Conservation (phyloP, 2,797 vertebrate genomes). For the Pitangus sulphuratus region DNA sequence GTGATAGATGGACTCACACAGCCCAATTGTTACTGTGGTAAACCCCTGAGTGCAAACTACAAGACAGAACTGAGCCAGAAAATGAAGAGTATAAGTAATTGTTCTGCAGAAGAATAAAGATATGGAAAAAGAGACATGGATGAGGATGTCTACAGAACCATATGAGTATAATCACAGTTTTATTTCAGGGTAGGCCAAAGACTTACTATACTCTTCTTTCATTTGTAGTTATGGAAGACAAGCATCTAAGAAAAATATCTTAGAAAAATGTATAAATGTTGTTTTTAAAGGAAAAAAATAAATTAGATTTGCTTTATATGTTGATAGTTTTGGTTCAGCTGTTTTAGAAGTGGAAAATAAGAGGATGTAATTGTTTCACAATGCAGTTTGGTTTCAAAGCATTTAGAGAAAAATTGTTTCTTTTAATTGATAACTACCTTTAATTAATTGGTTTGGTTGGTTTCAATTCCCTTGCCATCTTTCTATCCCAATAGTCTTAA, state of each 20-base stretch:
- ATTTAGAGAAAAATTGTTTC: fast-evolving
- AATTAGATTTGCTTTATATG: not conserved
- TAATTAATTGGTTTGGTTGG: not conserved
- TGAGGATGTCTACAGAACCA: not conserved
- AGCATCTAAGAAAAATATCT: not conserved
- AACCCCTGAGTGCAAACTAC: not conserved
- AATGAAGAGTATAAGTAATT: not conserved
- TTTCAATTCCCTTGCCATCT: not conserved
- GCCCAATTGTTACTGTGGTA: not conserved
- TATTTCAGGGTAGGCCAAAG: not conserved
- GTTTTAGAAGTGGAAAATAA: not conserved
- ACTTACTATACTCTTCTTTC: not conserved
- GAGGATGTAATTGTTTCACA: not conserved
- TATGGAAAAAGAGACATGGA: not conserved
- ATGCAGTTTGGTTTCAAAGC: not conserved
- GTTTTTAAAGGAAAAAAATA: not conserved
- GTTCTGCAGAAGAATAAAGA: not conserved
- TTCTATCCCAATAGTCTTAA: not conserved
- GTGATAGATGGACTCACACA: not conserved
- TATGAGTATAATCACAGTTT: not conserved
- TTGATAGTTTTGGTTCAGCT: not conserved
- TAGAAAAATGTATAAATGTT: not conserved
- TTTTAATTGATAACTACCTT: not conserved
- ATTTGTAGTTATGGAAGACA: not conserved
- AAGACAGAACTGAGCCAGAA: not conserved